Base-by-base conservation (phyloP, 1,140 invertebrate species). In the Diorhabda carinulata region DNA sequence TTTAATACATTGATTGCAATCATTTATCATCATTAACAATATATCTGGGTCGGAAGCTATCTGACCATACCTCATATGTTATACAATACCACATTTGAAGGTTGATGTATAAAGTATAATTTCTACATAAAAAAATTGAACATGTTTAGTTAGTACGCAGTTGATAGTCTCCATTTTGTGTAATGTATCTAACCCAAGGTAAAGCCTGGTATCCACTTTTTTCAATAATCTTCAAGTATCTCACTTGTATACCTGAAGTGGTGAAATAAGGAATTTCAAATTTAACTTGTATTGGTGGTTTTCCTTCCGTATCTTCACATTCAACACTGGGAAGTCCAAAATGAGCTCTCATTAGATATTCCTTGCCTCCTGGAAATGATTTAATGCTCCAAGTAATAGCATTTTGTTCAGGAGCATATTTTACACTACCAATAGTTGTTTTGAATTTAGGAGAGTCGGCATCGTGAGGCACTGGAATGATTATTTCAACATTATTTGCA, bases 191-290 rank as follows among this genome's bases (percentile, higher is more conserved):
- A 4, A 99, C 98, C 98, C 98, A 99, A 0, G 98, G 98, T 62
- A 99, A 79, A 0, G 98, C 98, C 83, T 99, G 98, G 80, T 99
- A 99, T 0, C 98, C 98, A 83, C 96, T 98, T 82, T 99, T 99
- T 78, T 99, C 98, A 78, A 99, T 99, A 78, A 99, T 99, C 84
- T 99, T 99, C 71, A 99, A 85, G 82, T 99, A 99, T 52, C 97
- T 88, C 3, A 98, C 92, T 87, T 99, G 98, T 77, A 99, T 98
- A 3, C 98, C 98, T 40, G 97, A 99, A 59, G 98, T 99, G 0
- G 98, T 99, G 76, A 99, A 99, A 78, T 99, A 99, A 0, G 98
- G 98, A 77, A 99, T 99, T 86, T 99, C 98, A 86, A 99, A 99
- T 83, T 97, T 97, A 3, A 99, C 97, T 83, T 97, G 93, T 74